Conservation (phyloP, 2,888 invertebrate genomes). For the Spodoptera littoralis region DNA sequence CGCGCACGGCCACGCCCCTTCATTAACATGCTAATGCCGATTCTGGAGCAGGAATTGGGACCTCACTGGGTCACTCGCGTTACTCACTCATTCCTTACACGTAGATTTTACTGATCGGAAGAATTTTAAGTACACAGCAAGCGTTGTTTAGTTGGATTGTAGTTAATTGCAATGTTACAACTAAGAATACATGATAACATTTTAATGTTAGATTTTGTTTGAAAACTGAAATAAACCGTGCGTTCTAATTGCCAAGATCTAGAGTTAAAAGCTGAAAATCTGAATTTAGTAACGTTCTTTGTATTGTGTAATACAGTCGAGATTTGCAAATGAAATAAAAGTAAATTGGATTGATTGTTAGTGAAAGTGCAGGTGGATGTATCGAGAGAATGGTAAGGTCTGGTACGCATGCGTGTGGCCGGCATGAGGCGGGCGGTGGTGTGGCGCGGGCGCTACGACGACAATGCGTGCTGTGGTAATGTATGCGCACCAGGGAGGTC, state of each 20-base stretch:
- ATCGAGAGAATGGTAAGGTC: slow-evolving; percentile 45
- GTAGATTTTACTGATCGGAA: neutral
- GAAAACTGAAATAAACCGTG: too few relatives aligned
- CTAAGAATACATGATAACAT: too few relatives aligned
- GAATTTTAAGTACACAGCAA: slow-evolving; percentile 1
- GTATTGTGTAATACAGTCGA: slow-evolving; percentile 1
- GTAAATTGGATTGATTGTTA: slow-evolving; percentile 49
- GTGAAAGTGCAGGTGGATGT: slow-evolving; percentile 55
- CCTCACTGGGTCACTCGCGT: slow-evolving; percentile 51
- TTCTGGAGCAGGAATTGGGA: slow-evolving; percentile 70
- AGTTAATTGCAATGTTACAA: too few relatives aligned
- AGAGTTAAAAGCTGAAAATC: neutral
- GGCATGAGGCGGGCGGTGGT: slow-evolving; percentile 43
- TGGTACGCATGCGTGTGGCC: slow-evolving; percentile 60
- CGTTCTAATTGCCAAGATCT: too few relatives aligned
- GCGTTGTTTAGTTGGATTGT: neutral
- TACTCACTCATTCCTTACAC: slow-evolving; percentile 19
- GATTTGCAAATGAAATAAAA: slow-evolving; percentile 25
- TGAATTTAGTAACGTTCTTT: neutral
- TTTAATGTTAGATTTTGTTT: too few relatives aligned
- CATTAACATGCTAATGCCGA: slow-evolving; percentile 87
- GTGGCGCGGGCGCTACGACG: slow-evolving; percentile 61
- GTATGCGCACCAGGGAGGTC: slow-evolving; percentile 87
- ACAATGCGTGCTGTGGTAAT: slow-evolving; percentile 80
- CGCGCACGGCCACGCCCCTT: slow-evolving; percentile 75